Conservation (phyloP, 2,888 invertebrate species). For the Sesia bembeciformis region DNA sequence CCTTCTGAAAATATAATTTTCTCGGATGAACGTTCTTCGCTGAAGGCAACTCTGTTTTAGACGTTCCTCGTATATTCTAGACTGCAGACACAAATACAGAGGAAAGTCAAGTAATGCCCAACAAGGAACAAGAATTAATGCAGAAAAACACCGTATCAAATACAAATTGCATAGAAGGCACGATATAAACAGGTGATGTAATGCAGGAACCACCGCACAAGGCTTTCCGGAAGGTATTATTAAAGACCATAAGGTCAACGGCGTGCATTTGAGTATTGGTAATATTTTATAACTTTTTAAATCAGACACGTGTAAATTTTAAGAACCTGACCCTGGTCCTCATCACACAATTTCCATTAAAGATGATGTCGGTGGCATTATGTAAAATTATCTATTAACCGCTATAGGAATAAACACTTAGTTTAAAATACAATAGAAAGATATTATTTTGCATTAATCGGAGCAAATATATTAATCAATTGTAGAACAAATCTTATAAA, state of each 20-base stretch:
- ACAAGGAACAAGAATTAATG: neutral
- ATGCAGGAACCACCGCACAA: conserved; percentile 59
- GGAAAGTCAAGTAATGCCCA: neutral
- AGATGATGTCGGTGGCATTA: neutral
- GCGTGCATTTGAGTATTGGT: conserved; percentile 32
- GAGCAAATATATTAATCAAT: too few species aligned
- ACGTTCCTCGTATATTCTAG: too few species aligned
- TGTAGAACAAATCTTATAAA: too few species aligned
- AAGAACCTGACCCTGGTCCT: neutral
- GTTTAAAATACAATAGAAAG: too few species aligned
- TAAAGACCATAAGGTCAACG: conserved; percentile 40
- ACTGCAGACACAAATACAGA: neutral
- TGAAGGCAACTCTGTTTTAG: too few species aligned
- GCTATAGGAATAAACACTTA: neutral
- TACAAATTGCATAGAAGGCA: neutral
- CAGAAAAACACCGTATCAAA: neutral
- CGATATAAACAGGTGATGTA: conserved; percentile 47
- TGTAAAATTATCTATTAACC: neutral
- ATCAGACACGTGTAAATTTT: neutral
- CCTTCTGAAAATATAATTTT: too few species aligned
- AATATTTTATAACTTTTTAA: neutral
- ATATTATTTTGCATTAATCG: too few species aligned
- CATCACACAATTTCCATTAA: conserved; percentile 2
- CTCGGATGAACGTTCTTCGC: too few species aligned
- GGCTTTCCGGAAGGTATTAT: conserved; percentile 59